phyloP scores from a whole-genome alignment of 2,113 vertebrate genomes.

The Drymodes brunneopygia region DNA sequence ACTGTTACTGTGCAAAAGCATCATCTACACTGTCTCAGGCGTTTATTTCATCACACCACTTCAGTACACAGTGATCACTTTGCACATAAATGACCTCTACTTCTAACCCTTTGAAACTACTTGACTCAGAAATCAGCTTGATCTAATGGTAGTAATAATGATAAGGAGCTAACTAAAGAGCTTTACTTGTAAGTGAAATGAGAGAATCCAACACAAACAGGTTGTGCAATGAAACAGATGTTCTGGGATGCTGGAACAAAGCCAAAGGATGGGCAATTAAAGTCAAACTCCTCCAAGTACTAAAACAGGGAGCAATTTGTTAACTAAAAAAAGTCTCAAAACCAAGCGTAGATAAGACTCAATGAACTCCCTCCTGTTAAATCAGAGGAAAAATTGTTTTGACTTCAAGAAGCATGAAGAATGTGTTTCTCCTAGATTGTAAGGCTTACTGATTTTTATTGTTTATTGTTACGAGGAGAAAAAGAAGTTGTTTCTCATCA shows the following conservation, averaged over 20 bases:
- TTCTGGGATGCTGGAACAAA: neutral
- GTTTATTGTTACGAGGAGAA: neutral
- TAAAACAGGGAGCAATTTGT: neutral
- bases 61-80: neutral
- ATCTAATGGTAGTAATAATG: neutral
- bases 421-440: neutral
- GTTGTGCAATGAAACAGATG: neutral
- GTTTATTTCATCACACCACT: neutral
- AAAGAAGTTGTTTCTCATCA: neutral
- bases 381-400: neutral
- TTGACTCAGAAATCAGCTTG: neutral
- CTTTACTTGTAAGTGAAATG: neutral
- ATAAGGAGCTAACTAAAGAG: neutral
- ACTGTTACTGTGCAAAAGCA: neutral
- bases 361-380: neutral
- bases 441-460: neutral
- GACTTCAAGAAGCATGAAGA: neutral
- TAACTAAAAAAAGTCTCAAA: neutral
- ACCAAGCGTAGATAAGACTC: neutral
- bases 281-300: neutral
- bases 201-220: neutral
- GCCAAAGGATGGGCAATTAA: neutral
- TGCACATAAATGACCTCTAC: neutral
- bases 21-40: neutral
- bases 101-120: neutral